These are phyloP conservation scores for Chouioia cunea DNA, from an alignment of 2,888 invertebrate species.

Conservation along the genomic window DNA sequence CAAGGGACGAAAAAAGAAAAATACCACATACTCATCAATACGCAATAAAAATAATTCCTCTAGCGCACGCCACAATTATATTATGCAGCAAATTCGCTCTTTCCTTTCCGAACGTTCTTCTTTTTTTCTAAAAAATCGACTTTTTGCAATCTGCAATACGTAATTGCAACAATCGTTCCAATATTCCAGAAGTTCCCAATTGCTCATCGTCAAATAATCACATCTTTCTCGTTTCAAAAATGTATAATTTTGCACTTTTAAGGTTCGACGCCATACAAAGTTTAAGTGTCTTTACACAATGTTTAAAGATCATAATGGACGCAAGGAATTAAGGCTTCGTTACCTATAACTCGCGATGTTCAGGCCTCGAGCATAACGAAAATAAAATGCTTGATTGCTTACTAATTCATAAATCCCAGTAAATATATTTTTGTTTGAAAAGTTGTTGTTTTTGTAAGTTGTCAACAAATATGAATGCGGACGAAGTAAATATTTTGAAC, in stretches of 20 bases:
- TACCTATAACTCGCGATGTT: conserved; percentile 28
- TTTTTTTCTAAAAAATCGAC: conserved; percentile 21
- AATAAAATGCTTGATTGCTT: conserved; percentile 42
- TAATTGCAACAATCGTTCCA: conserved; percentile 17
- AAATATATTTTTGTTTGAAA: conserved; percentile 38
- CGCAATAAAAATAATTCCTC: conserved; percentile 28
- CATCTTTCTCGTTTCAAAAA: neutral
- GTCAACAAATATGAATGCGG: no score
- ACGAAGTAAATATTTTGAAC: no score
- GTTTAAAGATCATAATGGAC: conserved; percentile 44
- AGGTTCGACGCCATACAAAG: conserved; percentile 33
- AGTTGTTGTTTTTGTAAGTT: no score
- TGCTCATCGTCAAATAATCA: conserved; percentile 17
- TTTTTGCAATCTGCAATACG: conserved; percentile 16
- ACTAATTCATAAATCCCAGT: conserved; percentile 11
- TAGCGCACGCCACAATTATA: conserved; percentile 28
- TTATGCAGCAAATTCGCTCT: conserved; percentile 27
- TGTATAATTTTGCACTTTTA: conserved; percentile 32
- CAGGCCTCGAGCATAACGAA: conserved; percentile 36
- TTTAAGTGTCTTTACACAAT: conserved; percentile 33
- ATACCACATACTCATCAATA: conserved; percentile 20
- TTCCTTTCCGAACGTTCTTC: conserved; percentile 9
- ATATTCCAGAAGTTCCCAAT: neutral
- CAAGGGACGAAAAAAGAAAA: conserved; percentile 24
- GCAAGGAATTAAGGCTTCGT: conserved; percentile 42